Evolutionary conservation across 2,888 invertebrate species (phyloP).

Genomic region (Troilus luridus): DNA sequence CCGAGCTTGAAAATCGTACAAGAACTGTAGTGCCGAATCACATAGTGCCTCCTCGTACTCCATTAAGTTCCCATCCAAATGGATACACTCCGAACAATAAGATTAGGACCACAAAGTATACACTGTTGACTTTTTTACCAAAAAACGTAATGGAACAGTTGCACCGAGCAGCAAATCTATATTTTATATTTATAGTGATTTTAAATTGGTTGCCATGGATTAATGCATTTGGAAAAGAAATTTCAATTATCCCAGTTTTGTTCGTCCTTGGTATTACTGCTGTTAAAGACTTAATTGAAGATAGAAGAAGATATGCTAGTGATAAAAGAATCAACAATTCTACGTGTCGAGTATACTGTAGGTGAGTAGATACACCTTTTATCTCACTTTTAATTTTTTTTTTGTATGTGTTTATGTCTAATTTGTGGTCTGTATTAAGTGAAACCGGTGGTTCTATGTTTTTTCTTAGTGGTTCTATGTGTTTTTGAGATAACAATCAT

Average conservation of each 20-base stretch:
- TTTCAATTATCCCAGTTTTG: constrained; percentile 94
- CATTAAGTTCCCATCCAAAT: constrained; percentile 86
- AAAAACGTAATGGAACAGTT: constrained; percentile 97
- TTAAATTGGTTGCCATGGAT: constrained; percentile 96
- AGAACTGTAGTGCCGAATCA: constrained; percentile 88
- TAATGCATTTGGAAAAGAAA: constrained; percentile 95
- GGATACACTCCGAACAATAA: constrained; percentile 87
- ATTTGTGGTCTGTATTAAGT: neutral
- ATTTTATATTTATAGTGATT: constrained; percentile 96
- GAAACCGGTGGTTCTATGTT: neutral
- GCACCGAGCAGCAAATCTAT: constrained; percentile 96
- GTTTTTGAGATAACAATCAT: too few relatives aligned
- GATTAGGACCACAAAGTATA: constrained; percentile 96
- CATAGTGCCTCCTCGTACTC: constrained; percentile 85
- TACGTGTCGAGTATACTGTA: constrained; percentile 91
- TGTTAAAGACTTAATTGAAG: constrained; percentile 95
- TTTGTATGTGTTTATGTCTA: neutral
- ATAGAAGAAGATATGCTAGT: constrained; percentile 88
- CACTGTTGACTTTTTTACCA: constrained; percentile 92
- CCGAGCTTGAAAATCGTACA: constrained; percentile 79
- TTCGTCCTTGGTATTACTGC: constrained; percentile 96
- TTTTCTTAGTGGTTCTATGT: neutral
- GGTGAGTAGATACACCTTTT: constrained; percentile 74
- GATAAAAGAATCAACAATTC: constrained; percentile 96
- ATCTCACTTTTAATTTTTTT: neutral